Conservation (phyloP, 1,140 invertebrate genomes). For the Ceratosolen fusciceps region DNA sequence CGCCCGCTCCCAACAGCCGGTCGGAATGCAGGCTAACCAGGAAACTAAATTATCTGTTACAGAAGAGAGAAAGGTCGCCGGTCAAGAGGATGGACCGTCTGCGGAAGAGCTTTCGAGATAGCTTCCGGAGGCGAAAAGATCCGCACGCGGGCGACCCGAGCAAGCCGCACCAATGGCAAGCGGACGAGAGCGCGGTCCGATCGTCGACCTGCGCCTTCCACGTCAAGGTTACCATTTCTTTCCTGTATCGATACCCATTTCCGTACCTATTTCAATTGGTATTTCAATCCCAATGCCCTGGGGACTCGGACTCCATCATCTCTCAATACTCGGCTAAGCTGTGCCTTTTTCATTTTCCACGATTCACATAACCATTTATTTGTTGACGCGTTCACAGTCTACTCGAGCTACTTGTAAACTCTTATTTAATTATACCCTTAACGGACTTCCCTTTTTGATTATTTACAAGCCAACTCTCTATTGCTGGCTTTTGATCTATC, state of each 20-base stretch:
- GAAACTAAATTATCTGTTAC: conserved; percentile 47
- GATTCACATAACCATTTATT: no score
- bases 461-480: no score
- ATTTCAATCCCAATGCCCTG: no score
- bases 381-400: no score
- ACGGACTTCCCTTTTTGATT: no score
- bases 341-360: no score
- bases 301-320: no score
- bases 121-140: conserved; percentile 89
- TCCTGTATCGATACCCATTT: background rate
- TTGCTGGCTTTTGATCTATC: no score
- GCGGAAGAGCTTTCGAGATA: conserved; percentile 91
- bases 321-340: no score
- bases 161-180: conserved; percentile 97
- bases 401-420: no score
- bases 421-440: no score
- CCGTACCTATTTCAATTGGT: background rate
- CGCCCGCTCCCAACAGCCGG: no score
- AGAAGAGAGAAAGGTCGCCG: conserved; percentile 78
- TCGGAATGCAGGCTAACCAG: background rate
- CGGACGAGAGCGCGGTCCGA: conserved; percentile 96
- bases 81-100: conserved; percentile 90
- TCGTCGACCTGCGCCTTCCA: conserved; percentile 96
- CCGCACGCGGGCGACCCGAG: conserved; percentile 86
- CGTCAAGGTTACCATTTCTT: conserved; percentile 82